These are phyloP conservation scores for Channallabes apus DNA, from an alignment of 2,797 vertebrate species.

Conservation along the genomic window DNA sequence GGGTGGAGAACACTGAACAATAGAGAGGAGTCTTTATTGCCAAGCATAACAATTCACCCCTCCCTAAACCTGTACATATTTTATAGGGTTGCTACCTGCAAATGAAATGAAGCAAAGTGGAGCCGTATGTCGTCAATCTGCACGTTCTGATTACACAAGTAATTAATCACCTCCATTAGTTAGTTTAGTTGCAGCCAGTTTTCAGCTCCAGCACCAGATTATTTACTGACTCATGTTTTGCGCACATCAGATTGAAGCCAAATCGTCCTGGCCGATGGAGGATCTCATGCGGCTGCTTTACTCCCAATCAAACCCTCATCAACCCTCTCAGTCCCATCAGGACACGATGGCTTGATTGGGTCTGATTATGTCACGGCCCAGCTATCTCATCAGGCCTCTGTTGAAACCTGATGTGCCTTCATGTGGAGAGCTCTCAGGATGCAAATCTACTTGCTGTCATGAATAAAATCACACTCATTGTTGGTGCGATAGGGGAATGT, in stretches of 20 bases:
- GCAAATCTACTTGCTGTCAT: background rate
- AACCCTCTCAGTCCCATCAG: background rate
- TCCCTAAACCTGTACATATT: too few relatives aligned
- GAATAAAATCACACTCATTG: background rate
- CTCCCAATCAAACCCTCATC: background rate
- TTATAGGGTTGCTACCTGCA: too few relatives aligned
- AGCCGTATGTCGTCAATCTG: too few relatives aligned
- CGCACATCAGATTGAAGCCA: background rate
- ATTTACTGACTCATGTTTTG: background rate
- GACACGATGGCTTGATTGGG: background rate
- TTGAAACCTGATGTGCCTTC: constrained; percentile 4
- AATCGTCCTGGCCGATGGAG: background rate
- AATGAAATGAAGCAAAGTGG: too few relatives aligned
- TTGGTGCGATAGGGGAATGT: background rate
- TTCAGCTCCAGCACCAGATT: background rate
- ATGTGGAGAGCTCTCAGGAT: background rate
- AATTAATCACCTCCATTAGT: background rate
- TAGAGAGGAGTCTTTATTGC: too few relatives aligned
- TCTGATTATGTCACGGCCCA: background rate
- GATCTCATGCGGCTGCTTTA: background rate
- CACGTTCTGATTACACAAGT: background rate
- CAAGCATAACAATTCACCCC: too few relatives aligned
- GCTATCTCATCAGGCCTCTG: background rate
- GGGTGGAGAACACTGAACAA: too few relatives aligned
- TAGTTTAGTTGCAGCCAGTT: too few relatives aligned